Conservation (phyloP, 2,113 vertebrate genomes). For the pig (Sus scrofa) region T2T-Sscrofa CM000822.6:56421001-56421500, state of each 20-base stretch:
- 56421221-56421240: background rate
- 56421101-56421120: conserved; percentile 22
- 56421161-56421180: conserved; percentile 18
- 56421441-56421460: conserved; percentile 49
- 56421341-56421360: conserved; percentile 50
- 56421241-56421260: background rate
- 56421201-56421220: background rate
- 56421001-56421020: background rate
- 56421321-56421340: conserved; percentile 33
- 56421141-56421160: background rate
- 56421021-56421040: background rate
- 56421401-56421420: conserved; percentile 7
- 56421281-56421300: conserved; percentile 43
- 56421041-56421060: background rate
- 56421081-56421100: background rate
- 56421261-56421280: background rate
- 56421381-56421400: conserved; percentile 41
- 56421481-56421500: background rate
- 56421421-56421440: conserved; percentile 57
- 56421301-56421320: conserved; percentile 11
- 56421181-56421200: background rate
- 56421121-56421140: background rate
- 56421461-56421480: conserved; percentile 61
- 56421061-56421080: background rate
- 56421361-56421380: conserved; percentile 32